Percentiles rank a stretch among this genome's conserved stretches.
Conservation (phyloP, 2,888 invertebrate genomes). For the Abrostola triplasia region DNA sequence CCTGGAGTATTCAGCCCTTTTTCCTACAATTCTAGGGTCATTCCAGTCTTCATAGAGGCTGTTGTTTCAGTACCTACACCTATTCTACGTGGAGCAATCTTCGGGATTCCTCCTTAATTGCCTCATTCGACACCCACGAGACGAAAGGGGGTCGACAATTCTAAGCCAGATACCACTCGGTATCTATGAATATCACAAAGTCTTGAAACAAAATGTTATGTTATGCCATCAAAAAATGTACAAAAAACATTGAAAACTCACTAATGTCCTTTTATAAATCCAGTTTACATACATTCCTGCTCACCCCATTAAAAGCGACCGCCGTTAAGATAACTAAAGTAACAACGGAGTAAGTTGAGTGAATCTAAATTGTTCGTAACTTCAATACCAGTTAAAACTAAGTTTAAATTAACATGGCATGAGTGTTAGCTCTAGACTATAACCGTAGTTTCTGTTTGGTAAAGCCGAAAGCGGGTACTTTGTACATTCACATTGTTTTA, state of each 20-base stretch:
- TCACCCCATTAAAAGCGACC: conserved; percentile 1
- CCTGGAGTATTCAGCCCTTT: neutral
- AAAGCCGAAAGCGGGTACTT: conserved; percentile 24
- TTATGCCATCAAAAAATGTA: no score
- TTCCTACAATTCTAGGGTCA: neutral
- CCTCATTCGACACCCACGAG: no score
- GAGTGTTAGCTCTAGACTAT: conserved; percentile 43
- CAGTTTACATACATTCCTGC: neutral
- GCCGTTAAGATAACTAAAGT: conserved; percentile 31
- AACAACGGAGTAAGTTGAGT: conserved; percentile 49
- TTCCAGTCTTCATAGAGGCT: no score
- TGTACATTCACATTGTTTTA: conserved; percentile 24
- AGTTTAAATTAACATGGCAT: conserved; percentile 52
- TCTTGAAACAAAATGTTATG: no score
- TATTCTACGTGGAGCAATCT: no score
- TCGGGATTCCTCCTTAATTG: no score
- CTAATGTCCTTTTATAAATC: neutral
- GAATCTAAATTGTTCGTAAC: conserved; percentile 62
- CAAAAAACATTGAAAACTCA: no score
- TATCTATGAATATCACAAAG: no score
- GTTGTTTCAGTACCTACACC: no score
- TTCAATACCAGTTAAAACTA: conserved; percentile 48
- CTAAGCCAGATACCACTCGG: no score
- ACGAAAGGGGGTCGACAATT: no score
- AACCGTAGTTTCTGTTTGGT: conserved; percentile 29